A percentile compares a stretch with the other conserved stretches of the same genome.
Conservation (phyloP, 2,888 invertebrate genomes). For the Amblyjoppa proteus region DNA sequence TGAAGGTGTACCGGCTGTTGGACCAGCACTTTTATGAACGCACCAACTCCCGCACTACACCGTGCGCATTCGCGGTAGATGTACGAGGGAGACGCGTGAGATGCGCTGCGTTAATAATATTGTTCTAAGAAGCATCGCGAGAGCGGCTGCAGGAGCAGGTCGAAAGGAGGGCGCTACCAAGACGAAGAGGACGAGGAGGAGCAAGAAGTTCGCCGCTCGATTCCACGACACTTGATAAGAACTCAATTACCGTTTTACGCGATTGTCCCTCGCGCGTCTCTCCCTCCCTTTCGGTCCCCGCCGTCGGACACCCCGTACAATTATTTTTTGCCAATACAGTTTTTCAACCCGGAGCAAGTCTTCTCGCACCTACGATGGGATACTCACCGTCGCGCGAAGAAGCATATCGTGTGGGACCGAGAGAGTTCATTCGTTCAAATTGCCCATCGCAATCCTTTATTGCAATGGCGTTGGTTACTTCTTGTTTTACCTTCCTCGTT, state of each 20-base stretch:
- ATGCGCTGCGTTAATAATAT: constrained; percentile 74
- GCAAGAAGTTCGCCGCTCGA: constrained; percentile 78
- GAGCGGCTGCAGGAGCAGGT: background rate
- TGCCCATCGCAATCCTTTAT: constrained; percentile 37
- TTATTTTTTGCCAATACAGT: constrained; percentile 7
- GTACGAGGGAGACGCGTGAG: constrained; percentile 45
- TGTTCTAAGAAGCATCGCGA: constrained; percentile 73
- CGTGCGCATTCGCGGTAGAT: constrained; percentile 4
- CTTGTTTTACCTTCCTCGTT: constrained; percentile 16
- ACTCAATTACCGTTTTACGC: constrained; percentile 79
- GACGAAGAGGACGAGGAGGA: constrained; percentile 80
- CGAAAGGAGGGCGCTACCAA: constrained; percentile 23
- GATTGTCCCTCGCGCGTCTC: constrained; percentile 69
- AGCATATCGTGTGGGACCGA: background rate
- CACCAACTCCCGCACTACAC: background rate
- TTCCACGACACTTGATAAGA: constrained; percentile 76
- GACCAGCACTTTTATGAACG: background rate
- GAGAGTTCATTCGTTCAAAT: constrained; percentile 36
- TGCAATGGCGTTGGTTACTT: constrained; percentile 24
- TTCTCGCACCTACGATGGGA: constrained; percentile 54
- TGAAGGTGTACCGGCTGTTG: constrained; percentile 54
- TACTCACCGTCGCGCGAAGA: background rate
- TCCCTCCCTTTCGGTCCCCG: background rate
- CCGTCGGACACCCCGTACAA: constrained; percentile 12
- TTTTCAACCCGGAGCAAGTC: constrained; percentile 34